Base-by-base conservation (phyloP, 2,113 vertebrate species). In the Salvelinus sp. region DNA sequence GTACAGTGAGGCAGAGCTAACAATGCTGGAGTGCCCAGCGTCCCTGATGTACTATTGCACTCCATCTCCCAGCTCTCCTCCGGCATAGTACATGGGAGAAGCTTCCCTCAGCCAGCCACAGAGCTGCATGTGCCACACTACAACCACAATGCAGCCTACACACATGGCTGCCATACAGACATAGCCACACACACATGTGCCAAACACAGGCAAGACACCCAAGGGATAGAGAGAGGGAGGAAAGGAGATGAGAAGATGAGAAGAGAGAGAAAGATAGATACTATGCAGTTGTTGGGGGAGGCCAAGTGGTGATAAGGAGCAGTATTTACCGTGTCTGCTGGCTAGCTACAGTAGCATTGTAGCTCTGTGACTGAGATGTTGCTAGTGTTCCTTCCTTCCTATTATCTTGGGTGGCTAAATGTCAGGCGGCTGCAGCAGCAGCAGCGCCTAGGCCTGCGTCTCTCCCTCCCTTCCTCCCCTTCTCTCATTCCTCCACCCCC, bases 271-370 rank as follows among this genome's bases (percentile, higher is more conserved):
- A 75, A 7, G 38, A 72, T 33, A n/a, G 22, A 76, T 67, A 82
- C 44, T 63, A 18, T n/a, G 73, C 60, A 64, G 38, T n/a, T 25
- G 62, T 22, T 65, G 13, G 73, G 9, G 20, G n/a, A n/a, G 65
- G 77, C 65, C 76, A 79, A 70, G 71, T 69, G 78, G 38, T 54
- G 79, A 82, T 78, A 48, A 80, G 72, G 75, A 72, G 74, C 25
- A 71, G 72, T 76, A 83, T 85, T 92, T 92, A 92, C 90, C 91
- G 82, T 84, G 74, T 47, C 70, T 73, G 82, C 6, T 57, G 79
- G 78, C 80, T 88, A 79, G 76, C 80, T 88, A 72, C 25, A 70
- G 72, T 76, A 91, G 78, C 79, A 82, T 69, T 65, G 79, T 77
- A 85, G 85, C 89, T 87, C 88, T 85, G 80, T 87, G 76, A 79